A percentile compares a stretch with the other conserved stretches of the same genome.
Conservation (phyloP, 2,113 vertebrate species). For the Taxidea taxus region DNA sequence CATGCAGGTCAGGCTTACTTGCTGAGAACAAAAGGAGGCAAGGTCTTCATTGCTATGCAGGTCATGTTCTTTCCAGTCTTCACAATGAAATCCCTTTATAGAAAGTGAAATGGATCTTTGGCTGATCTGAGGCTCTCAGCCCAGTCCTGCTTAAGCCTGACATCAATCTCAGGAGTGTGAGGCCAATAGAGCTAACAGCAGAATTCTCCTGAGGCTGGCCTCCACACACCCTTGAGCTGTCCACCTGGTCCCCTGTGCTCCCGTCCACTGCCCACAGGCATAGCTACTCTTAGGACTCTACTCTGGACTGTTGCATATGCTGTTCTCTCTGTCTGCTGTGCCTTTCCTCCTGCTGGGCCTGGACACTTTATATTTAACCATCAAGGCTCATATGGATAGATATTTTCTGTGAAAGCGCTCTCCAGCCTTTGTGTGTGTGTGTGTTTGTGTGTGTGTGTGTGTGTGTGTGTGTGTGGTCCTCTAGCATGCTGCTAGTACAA, state of each 20-base stretch:
- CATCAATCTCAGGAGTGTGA: neutral
- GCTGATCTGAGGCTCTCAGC: neutral
- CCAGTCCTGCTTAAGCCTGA: neutral
- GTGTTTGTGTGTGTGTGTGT: neutral
- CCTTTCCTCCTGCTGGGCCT: neutral
- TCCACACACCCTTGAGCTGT: too few relatives aligned
- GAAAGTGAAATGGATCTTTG: neutral
- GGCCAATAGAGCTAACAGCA: neutral
- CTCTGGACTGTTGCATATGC: neutral
- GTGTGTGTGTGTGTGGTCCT: neutral
- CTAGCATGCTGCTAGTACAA: neutral
- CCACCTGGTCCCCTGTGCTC: neutral
- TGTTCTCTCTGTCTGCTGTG: neutral
- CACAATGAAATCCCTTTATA: neutral
- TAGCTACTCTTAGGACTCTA: neutral
- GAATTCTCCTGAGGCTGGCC: neutral
- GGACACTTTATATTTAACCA: neutral
- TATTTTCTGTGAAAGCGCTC: neutral
- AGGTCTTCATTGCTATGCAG: neutral
- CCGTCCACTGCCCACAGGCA: accelerated
- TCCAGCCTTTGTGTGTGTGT: neutral
- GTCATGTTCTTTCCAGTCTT: neutral
- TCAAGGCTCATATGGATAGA: neutral
- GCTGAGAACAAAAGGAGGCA: neutral
- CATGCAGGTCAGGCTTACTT: neutral